Conservation (phyloP, 1,140 invertebrate genomes). For the Aporrectodea caliginosa region DNA sequence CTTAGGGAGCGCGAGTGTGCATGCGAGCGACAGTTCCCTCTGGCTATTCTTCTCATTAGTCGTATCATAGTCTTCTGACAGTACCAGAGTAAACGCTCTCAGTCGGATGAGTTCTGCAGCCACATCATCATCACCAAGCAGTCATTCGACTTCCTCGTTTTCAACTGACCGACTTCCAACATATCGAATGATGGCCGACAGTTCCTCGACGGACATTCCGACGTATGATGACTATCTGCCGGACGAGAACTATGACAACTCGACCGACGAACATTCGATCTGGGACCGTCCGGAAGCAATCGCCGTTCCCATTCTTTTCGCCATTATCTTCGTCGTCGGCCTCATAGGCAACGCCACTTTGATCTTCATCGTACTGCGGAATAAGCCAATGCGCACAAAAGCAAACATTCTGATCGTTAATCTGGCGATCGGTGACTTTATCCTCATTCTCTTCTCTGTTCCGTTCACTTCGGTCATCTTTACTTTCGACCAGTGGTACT, state of each 20-base stretch:
- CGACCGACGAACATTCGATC: background rate
- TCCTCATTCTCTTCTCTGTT: constrained; percentile 74
- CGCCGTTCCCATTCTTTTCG: constrained; percentile 78
- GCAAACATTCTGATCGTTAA: constrained; percentile 85
- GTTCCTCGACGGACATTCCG: too few species aligned
- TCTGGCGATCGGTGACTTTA: constrained; percentile 73
- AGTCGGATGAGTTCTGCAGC: too few species aligned
- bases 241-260: background rate
- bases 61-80: too few species aligned
- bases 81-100: too few species aligned
- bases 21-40: too few species aligned
- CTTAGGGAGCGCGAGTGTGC: too few species aligned
- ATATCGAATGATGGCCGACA: too few species aligned
- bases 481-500: constrained; percentile 70
- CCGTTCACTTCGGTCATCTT: constrained; percentile 78
- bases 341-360: constrained; percentile 82
- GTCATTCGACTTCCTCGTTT: too few species aligned
- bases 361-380: constrained; percentile 59
- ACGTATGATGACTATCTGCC: too few species aligned
- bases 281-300: background rate
- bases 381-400: constrained; percentile 62
- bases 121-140: too few species aligned
- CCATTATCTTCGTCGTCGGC: constrained; percentile 80
- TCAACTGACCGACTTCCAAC: too few species aligned
- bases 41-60: too few species aligned